Base-by-base conservation (phyloP, 2,113 vertebrate species). In the Tenebrosternarchus preto region DNA sequence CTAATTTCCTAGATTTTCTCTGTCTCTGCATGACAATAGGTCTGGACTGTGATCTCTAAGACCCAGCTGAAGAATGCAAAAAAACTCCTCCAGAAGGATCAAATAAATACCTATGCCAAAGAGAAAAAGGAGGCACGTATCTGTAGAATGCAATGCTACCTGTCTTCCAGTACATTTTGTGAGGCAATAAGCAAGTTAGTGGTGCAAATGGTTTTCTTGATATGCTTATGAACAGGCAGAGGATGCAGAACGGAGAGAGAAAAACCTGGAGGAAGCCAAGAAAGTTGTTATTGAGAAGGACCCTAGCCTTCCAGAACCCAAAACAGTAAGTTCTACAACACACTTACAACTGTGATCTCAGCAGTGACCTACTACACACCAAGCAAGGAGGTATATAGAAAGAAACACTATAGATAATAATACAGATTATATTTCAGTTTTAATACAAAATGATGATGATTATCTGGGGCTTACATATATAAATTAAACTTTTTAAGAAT, bases 21-120 rank as follows among this genome's bases (percentile, higher is more conserved):
- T 56, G 1, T 24, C n/a, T 61, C 17, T 67, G 11, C 60, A 36
- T 74, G 27, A 24, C 71, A 99, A 97, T 93, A 94, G 64, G n/a
- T n/a, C n/a, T 99, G 97, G 98, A 94, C 93, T 7, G 90, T 96
- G 72, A 98, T 99, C 89, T 99, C 97, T 0, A 99, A 99, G 88
- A 95, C 96, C 0, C 97, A 99, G 88, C 93, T 98, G 95, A 99
- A 99, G 82, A 98, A 94, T 0, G 88, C 94, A 3, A 96, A 91
- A 78, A 99, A 98, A 59, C 87, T 95, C 27, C 97, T 94, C 87
- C 92, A 94, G 55, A 90, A 93, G n/a, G 97, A 98, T 20, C 95
- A 96, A 68, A 90, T 91, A 82, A 99, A 98, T 89, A 93, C 27
- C 0, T 95, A 97, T 1, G 85, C 92, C 2, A 96, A 96, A 84